phyloP scores from a whole-genome alignment of 2,797 vertebrate species.

The Malurus leucopterus region DNA sequence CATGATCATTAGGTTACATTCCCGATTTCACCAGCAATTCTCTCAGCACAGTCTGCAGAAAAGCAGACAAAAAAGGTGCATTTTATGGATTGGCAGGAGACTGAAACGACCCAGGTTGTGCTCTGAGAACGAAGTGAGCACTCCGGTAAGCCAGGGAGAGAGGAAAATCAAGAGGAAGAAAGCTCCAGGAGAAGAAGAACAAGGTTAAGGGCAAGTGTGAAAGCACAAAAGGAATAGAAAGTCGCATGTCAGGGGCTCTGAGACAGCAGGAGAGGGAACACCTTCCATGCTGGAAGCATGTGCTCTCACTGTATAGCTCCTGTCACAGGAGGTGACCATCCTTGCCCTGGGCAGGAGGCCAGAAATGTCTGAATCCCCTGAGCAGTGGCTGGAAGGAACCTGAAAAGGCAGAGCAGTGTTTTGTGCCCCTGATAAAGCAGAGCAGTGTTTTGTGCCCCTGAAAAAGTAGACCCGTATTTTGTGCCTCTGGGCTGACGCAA shows the following conservation, averaged over 20 bases:
- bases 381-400: not conserved
- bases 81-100: not conserved
- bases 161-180: not conserved
- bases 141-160: not conserved
- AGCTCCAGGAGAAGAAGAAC: not conserved
- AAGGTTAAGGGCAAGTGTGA: not conserved
- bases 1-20: not conserved
- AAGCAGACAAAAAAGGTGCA: not conserved
- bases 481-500: not conserved
- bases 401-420: not conserved
- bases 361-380: not conserved
- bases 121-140: not conserved
- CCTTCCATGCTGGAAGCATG: not conserved
- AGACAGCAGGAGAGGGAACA: not conserved
- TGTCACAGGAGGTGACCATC: not conserved
- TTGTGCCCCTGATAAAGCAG: not conserved
- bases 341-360: not conserved
- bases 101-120: rapidly evolving
- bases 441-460: not conserved
- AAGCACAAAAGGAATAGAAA: not conserved
- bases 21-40: not conserved
- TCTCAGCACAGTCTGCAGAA: not conserved
- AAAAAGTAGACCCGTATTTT: not conserved
- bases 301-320: not conserved
- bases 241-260: rapidly evolving